Percentiles rank a stretch among this genome's conserved stretches.
These are phyloP conservation scores for Andricus grossulariae DNA, from an alignment of 1,140 invertebrate species.

Conservation along the genomic window DNA sequence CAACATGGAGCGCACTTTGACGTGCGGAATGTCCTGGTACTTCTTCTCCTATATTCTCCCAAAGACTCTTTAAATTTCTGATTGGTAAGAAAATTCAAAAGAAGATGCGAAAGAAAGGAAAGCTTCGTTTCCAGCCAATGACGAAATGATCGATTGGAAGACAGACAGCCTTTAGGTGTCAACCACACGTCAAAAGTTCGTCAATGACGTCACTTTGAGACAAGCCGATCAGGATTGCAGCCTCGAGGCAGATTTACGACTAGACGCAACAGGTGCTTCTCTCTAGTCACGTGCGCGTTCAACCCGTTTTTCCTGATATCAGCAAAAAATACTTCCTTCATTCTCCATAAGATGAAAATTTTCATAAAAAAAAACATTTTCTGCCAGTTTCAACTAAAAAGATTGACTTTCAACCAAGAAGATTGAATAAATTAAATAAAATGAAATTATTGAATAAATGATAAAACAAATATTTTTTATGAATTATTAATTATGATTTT, in stretches of 20 bases:
- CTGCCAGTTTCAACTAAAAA: background rate
- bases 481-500: no score
- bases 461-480: no score
- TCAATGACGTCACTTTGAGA: slow-evolving; percentile 75
- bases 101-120: background rate
- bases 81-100: background rate
- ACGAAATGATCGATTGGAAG: background rate
- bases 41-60: slow-evolving; percentile 47
- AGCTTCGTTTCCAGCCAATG: slow-evolving; percentile 43
- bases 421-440: no score
- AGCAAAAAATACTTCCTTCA: slow-evolving; percentile 9
- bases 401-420: no score
- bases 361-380: background rate
- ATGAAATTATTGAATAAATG: no score
- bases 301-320: background rate
- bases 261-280: slow-evolving; percentile 66
- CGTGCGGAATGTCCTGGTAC: slow-evolving; percentile 57
- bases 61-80: slow-evolving; percentile 35
- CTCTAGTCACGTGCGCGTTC: slow-evolving; percentile 38
- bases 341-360: no score
- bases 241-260: slow-evolving; percentile 74
- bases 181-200: slow-evolving; percentile 71
- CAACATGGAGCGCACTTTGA: slow-evolving; percentile 44
- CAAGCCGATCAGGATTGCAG: slow-evolving; percentile 75
- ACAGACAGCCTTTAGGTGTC: slow-evolving; percentile 54